Conservation (phyloP, 2,797 vertebrate species). For the Hoplostethus mediterraneus region DNA sequence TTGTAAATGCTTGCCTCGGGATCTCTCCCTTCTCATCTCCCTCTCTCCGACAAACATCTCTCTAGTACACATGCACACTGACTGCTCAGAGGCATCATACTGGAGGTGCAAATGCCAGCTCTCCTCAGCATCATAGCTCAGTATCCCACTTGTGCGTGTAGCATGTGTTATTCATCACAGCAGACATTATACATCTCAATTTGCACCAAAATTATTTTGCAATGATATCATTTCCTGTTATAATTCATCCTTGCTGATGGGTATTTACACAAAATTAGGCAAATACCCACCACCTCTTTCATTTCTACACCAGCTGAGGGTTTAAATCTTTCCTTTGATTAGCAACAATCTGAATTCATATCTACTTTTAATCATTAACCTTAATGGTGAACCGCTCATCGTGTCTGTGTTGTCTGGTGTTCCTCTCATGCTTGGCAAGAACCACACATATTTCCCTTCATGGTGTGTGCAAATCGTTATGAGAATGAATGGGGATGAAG, state of each 20-base stretch:
- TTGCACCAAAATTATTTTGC: constrained; percentile 45
- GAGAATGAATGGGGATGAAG: constrained; percentile 29
- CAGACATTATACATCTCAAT: constrained; percentile 56
- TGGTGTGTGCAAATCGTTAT: constrained; percentile 54
- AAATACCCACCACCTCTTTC: not conserved
- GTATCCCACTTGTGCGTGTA: constrained; percentile 49
- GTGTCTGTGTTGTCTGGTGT: constrained; percentile 15
- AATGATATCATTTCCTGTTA: constrained; percentile 44
- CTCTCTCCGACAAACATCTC: constrained; percentile 55
- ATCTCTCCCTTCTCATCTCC: constrained; percentile 52
- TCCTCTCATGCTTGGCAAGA: constrained; percentile 23
- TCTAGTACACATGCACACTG: constrained; percentile 58
- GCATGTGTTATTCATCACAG: constrained; percentile 67
- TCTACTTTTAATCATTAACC: constrained; percentile 10
- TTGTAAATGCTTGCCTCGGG: constrained; percentile 61
- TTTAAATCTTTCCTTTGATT: constrained; percentile 15
- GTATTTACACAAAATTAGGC: constrained; percentile 16
- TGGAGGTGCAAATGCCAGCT: constrained; percentile 69
- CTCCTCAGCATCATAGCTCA: constrained; percentile 62
- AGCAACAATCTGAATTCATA: constrained; percentile 9
- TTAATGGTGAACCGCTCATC: constrained; percentile 28
- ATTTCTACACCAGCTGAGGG: constrained; percentile 5
- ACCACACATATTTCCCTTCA: constrained; percentile 20
- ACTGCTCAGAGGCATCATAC: constrained; percentile 61
- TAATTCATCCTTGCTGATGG: constrained; percentile 33